These are phyloP conservation scores for Hemibagrus guttatus DNA, from an alignment of 2,797 vertebrate species.

Conservation along the genomic window DNA sequence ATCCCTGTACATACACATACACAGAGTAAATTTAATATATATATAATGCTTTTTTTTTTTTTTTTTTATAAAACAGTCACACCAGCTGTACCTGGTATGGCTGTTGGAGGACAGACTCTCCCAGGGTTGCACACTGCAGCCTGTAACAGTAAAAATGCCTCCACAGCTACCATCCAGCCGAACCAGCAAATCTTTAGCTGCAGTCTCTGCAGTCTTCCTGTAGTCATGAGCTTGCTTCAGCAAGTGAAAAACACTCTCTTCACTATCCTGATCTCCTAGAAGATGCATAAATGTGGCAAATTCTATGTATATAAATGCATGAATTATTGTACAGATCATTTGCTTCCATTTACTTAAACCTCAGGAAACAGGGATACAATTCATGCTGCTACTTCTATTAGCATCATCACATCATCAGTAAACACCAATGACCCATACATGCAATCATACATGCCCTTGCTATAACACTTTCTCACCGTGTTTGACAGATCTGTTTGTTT, in stretches of 20 bases:
- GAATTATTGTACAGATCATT: neutral
- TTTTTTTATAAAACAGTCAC: neutral
- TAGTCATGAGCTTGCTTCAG: slow-evolving; percentile 84
- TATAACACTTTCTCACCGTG: too few relatives aligned
- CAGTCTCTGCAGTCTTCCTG: slow-evolving; percentile 83
- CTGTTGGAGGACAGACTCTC: slow-evolving; percentile 87
- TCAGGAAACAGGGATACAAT: neutral
- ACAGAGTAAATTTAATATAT: neutral
- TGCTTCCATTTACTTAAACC: neutral
- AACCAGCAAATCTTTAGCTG: slow-evolving; percentile 82
- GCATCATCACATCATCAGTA: too few relatives aligned
- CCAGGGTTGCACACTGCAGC: slow-evolving; percentile 82
- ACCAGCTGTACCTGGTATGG: slow-evolving; percentile 79
- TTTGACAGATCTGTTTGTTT: too few relatives aligned
- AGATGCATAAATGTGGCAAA: neutral
- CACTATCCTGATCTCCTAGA: slow-evolving; percentile 78
- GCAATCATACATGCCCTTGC: too few relatives aligned
- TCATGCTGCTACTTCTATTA: too few relatives aligned
- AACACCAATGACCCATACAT: too few relatives aligned
- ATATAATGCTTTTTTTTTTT: too few relatives aligned
- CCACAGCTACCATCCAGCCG: slow-evolving; percentile 85
- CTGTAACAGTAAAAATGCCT: slow-evolving; percentile 75
- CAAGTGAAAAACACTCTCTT: slow-evolving; percentile 83
- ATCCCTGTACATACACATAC: neutral
- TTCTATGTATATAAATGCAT: neutral